These are phyloP conservation scores for Capricornis sumatraensis DNA, from an alignment of 2,113 vertebrate species.

Conservation along the genomic window DNA sequence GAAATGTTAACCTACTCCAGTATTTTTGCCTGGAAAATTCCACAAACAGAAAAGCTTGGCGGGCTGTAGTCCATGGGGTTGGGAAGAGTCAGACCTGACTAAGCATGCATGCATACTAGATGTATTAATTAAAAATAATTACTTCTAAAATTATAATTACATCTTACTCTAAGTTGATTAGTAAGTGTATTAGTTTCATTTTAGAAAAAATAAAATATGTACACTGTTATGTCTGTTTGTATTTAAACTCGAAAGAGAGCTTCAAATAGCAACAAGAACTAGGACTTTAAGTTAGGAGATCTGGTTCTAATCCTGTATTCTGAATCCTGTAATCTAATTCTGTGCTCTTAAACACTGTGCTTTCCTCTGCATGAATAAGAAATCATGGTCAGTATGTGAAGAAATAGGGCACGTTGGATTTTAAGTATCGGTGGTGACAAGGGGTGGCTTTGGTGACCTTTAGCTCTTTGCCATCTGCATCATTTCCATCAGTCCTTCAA, in stretches of 20 bases:
- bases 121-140: slow-evolving; percentile 4
- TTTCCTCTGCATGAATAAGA: background rate
- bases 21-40: background rate
- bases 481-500: background rate
- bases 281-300: background rate
- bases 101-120: background rate
- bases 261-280: background rate
- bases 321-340: background rate
- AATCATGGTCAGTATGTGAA: background rate
- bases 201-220: background rate
- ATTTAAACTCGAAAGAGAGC: background rate
- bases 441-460: background rate
- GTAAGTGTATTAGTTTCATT: background rate
- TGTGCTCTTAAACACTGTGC: background rate
- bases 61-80: background rate
- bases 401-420: background rate
- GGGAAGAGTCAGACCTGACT: background rate
- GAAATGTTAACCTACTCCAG: background rate
- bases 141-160: background rate
- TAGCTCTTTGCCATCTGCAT: fast-evolving
- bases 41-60: background rate
- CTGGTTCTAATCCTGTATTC: background rate
- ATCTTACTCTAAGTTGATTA: background rate
- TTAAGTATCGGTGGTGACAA: background rate
- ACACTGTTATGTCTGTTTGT: background rate